Evolutionary conservation across 2,113 vertebrate genomes (phyloP).

Genomic region (Mesoclemmys tuberculata): DNA sequence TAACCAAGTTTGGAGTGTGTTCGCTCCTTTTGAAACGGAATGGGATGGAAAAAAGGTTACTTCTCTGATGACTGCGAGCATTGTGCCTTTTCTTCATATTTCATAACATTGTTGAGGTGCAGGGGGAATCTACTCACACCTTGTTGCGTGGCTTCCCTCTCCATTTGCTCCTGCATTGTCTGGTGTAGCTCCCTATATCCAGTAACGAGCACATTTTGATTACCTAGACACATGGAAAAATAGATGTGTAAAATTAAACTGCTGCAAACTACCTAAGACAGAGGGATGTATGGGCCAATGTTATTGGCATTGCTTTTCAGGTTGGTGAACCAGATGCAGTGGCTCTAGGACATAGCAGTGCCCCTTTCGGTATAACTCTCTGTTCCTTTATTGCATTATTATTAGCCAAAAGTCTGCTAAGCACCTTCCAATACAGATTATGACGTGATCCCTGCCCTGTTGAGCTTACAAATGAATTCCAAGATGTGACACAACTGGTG

Average conservation of each 20-base stretch:
- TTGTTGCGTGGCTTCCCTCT: neutral
- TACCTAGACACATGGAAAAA: conserved; percentile 72
- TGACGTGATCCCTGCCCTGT: conserved; percentile 64
- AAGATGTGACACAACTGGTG: conserved; percentile 45
- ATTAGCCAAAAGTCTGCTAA: conserved; percentile 66
- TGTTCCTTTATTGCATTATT: conserved; percentile 71
- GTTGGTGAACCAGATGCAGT: conserved; percentile 72
- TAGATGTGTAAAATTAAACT: conserved; percentile 73
- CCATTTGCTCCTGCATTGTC: neutral
- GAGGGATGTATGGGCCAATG: conserved; percentile 72
- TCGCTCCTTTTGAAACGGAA: neutral
- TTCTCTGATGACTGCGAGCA: neutral
- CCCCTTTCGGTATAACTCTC: conserved; percentile 53
- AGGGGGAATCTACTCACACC: neutral
- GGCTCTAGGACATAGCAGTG: conserved; percentile 70
- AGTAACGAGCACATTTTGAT: conserved; percentile 65
- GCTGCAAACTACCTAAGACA: conserved; percentile 73
- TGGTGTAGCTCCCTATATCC: conserved; percentile 61
- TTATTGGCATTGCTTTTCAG: conserved; percentile 74
- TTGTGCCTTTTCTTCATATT: neutral
- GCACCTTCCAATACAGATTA: conserved; percentile 53
- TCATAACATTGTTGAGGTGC: neutral
- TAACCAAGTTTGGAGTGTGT: neutral
- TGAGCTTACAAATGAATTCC: conserved; percentile 68
- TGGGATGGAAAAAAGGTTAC: neutral